Evolutionary conservation across 2,113 vertebrate genomes (phyloP).

Genomic region (Gymnobelideus leadbeateri): DNA sequence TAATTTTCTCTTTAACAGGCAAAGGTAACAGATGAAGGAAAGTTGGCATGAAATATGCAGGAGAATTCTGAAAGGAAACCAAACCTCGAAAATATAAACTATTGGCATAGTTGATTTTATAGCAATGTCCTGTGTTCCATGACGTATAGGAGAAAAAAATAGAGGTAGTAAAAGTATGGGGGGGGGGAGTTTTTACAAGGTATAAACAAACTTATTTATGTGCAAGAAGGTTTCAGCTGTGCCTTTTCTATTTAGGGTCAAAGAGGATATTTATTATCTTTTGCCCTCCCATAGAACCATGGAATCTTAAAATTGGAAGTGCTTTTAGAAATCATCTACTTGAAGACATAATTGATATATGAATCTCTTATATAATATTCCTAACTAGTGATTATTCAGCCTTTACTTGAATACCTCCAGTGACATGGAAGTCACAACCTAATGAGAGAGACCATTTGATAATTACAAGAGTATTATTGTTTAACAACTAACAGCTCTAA

Average conservation of each 20-base stretch:
- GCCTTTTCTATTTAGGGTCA: neutral
- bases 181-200: neutral
- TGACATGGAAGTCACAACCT: neutral
- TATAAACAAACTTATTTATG: neutral
- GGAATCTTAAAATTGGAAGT: neutral
- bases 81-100: neutral
- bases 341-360: neutral
- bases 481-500: neutral
- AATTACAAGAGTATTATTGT: neutral
- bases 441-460: neutral
- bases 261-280: slow-evolving; percentile 9
- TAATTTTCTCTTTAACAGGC: neutral
- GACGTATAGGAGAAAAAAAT: neutral
- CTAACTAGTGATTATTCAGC: neutral
- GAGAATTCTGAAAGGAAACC: neutral
- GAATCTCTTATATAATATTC: neutral
- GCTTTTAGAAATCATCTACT: neutral
- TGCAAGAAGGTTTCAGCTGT: neutral
- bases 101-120: neutral
- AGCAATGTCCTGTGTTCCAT: neutral
- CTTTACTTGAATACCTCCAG: neutral
- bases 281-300: neutral
- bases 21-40: neutral
- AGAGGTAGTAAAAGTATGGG: neutral
- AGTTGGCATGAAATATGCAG: neutral